These are phyloP conservation scores for Cephus rjabovi DNA, from an alignment of 2,888 invertebrate species.

Conservation along the genomic window DNA sequence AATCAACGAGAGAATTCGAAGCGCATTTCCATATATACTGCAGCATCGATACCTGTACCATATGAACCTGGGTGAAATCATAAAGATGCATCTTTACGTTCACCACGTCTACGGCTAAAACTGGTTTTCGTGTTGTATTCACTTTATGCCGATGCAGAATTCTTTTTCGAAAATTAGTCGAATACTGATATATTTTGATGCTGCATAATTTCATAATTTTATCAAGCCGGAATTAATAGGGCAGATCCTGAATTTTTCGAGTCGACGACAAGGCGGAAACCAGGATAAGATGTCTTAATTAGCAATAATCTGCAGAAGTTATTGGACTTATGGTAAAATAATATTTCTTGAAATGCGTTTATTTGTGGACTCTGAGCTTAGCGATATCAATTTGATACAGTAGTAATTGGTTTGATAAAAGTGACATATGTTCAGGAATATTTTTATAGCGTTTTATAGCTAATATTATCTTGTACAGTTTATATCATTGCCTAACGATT, in stretches of 20 bases:
- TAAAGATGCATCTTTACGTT: slow-evolving; percentile 44
- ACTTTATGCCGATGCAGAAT: not conserved
- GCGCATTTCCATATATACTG: not conserved
- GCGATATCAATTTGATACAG: not conserved
- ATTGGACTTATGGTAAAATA: not conserved
- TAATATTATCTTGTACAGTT: not conserved
- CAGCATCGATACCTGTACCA: not conserved
- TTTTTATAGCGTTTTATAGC: not conserved
- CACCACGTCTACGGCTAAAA: not conserved
- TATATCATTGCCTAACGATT: not conserved
- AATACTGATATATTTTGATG: too few species aligned
- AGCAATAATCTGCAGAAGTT: not conserved
- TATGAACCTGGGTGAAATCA: slow-evolving; percentile 32
- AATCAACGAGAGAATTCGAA: not conserved
- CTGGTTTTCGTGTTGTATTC: not conserved
- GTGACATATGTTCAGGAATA: not conserved
- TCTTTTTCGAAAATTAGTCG: not conserved
- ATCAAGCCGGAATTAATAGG: too few species aligned
- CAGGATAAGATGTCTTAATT: not conserved
- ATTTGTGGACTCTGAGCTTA: not conserved
- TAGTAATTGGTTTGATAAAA: not conserved
- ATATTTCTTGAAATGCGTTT: not conserved
- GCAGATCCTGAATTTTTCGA: too few species aligned
- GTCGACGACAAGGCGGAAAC: too few species aligned
- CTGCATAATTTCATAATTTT: too few species aligned